These are phyloP conservation scores for Austrofundulus limnaeus DNA, from an alignment of 2,113 vertebrate species.

Conservation along the genomic window DNA sequence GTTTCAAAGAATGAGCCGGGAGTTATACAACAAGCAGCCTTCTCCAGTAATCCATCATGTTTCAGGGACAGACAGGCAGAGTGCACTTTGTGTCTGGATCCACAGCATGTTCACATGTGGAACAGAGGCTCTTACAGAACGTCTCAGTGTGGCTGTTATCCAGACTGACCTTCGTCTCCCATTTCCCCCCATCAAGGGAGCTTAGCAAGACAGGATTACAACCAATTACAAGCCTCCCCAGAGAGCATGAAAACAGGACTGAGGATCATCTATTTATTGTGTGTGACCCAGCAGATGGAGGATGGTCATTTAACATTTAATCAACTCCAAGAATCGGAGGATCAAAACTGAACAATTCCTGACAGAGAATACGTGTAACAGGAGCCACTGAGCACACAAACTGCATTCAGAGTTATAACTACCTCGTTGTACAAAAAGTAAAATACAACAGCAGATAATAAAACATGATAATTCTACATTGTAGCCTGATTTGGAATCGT, in stretches of 20 bases:
- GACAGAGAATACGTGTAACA: conserved; percentile 16
- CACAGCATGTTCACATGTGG: conserved; percentile 18
- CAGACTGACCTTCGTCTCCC: conserved; percentile 43
- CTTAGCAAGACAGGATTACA: conserved; percentile 68
- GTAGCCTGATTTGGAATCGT: background rate
- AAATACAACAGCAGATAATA: background rate
- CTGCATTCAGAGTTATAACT: background rate
- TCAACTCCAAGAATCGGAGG: conserved; percentile 10
- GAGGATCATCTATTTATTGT: conserved; percentile 55
- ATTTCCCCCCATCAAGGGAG: conserved; percentile 58
- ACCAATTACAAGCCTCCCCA: conserved; percentile 66
- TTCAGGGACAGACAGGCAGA: conserved; percentile 31
- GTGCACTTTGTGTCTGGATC: conserved; percentile 46
- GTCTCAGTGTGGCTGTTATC: conserved; percentile 52
- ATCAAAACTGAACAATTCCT: conserved; percentile 28
- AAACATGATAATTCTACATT: conserved; percentile 5
- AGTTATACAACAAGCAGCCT: conserved; percentile 44
- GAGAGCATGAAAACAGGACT: conserved; percentile 29
- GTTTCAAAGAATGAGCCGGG: conserved; percentile 33
- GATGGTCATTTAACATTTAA: conserved; percentile 50
- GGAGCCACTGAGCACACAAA: background rate
- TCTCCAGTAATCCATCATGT: conserved; percentile 43
- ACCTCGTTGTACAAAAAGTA: background rate
- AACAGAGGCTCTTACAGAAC: conserved; percentile 47
- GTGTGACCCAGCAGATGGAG: conserved; percentile 34